Evolutionary conservation across 2,888 invertebrate genomes (phyloP), one percentile per base, ranked within the genome.

Genomic region (Drosophila cognata): DNA sequence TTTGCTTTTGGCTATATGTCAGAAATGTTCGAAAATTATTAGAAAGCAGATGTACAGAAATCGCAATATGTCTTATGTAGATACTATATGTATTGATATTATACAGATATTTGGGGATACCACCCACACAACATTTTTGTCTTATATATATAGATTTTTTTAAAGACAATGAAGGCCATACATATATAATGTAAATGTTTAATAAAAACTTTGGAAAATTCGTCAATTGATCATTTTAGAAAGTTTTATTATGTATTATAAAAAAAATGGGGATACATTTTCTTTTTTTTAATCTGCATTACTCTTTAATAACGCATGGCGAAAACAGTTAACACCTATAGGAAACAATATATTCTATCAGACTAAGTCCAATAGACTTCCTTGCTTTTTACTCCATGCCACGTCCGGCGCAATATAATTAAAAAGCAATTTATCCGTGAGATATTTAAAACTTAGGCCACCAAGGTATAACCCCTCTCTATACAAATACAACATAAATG

Each of bases 21-120:
- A 81, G 77, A 86, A 66, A 57, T 67, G 63, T 72, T 81, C 71
- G 75, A 55, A 88, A 84, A n/a, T 77, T 81, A 77, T 81, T 72
- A 80, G 58, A 74, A 68, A 68, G 65, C 76, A 71, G 65, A 70
- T 67, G 58, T 71, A 48, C 63, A 74, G 28, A 71, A 58, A 69
- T 51, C 59, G 61, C 29, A 53, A 59, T 43, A 36, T 53, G 28
- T 25, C 21, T n/a, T 35, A n/a, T 55, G 6, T 63, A 57, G 5
- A 36, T 36, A 36, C 18, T 36, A 55, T 36, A 53, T 35, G 10
- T 55, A 7, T 7, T 25, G 8, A 36, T 43, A 35, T 10, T 65
- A 57, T 51, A 48, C 52, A 25, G 41, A 41, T 61, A 29, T n/a
- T 69, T 57, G 56, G 51, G 35, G 36, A 57, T 59, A 29, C 65